Conservation (phyloP, 2,797 vertebrate species). For the Anolis apletophallus region DNA sequence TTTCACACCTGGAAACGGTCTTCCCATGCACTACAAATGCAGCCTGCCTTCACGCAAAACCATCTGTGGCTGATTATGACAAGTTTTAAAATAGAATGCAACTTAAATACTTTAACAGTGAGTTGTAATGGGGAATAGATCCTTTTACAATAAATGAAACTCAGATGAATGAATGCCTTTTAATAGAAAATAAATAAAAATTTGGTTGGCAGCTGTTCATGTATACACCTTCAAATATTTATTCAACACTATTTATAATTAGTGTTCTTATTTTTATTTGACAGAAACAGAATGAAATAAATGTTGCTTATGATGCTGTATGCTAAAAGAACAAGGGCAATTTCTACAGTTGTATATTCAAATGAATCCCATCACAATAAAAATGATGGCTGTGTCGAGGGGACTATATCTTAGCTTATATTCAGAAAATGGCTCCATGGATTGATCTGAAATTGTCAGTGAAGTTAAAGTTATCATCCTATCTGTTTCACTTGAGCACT, state of each 20-base stretch:
- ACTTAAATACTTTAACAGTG: background rate
- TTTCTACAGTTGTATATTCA: background rate
- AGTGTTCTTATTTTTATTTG: background rate
- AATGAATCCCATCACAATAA: background rate
- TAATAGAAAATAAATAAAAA: background rate
- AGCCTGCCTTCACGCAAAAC: slow-evolving; percentile 16
- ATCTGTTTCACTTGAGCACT: too few species aligned
- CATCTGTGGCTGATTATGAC: slow-evolving; percentile 19
- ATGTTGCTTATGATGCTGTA: background rate
- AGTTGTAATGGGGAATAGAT: background rate
- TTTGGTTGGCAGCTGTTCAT: background rate
- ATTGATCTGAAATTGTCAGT: background rate
- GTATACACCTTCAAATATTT: slow-evolving; percentile 1
- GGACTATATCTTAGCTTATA: background rate
- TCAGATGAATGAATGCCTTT: background rate
- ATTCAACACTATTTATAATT: background rate
- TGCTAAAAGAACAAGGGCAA: background rate
- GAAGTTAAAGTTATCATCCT: background rate
- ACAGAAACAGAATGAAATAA: background rate
- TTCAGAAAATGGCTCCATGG: background rate
- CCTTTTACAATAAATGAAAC: background rate
- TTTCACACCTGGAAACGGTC: slow-evolving; percentile 45
- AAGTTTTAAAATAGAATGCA: background rate
- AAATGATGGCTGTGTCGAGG: too few species aligned
- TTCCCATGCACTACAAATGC: slow-evolving; percentile 19